Evolutionary conservation across 1,140 invertebrate species (phyloP).

Genomic region (Zaprionus vittiger): DNA sequence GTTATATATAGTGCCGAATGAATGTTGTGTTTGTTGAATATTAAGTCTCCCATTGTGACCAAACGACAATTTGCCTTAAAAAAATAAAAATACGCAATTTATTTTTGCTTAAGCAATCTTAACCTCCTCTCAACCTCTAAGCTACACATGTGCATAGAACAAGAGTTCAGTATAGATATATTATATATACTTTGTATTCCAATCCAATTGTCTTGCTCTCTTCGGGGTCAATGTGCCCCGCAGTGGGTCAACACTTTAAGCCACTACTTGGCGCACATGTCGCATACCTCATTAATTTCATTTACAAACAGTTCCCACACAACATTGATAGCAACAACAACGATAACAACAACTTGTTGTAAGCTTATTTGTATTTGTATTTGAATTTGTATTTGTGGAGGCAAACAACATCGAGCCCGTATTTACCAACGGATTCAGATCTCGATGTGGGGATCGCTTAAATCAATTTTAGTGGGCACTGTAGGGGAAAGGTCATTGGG

Average conservation of each 20-base stretch:
- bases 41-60: no score
- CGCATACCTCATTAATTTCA: constrained; percentile 10
- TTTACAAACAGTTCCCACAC: neutral
- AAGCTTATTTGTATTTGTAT: neutral
- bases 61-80: no score
- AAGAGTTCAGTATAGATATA: no score
- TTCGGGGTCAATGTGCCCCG: neutral
- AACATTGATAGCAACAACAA: neutral
- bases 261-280: neutral
- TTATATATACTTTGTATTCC: no score
- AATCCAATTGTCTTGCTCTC: neutral
- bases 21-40: no score
- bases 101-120: no score
- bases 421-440: neutral
- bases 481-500: neutral
- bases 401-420: neutral
- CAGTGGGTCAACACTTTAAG: neutral
- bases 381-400: neutral
- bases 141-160: no score
- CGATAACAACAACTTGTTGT: neutral
- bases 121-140: no score
- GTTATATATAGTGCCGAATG: no score
- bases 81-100: no score
- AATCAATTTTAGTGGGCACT: neutral
- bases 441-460: no score